phyloP scores from a whole-genome alignment of 1,140 invertebrate species.

The Pararge aegeria region DNA sequence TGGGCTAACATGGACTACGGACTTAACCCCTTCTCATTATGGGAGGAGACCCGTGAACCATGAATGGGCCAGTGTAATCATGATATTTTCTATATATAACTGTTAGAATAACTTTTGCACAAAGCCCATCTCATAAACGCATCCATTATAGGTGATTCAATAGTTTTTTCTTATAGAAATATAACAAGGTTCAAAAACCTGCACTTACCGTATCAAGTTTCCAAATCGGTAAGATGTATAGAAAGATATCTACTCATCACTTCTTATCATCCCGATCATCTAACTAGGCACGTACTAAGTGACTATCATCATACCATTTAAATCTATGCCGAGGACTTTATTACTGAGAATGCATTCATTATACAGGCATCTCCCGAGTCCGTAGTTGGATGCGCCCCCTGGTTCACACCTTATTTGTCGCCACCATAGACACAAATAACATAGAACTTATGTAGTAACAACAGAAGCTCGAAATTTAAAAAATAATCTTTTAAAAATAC shows the following conservation, averaged over 20 bases:
- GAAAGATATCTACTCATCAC: conserved; percentile 17
- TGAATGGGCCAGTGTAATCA: no score
- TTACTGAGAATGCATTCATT: conserved; percentile 39
- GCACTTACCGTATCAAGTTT: conserved; percentile 15
- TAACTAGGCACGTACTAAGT: conserved; percentile 22
- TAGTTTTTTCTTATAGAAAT: background rate
- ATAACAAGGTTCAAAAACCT: background rate
- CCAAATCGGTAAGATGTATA: conserved; percentile 18
- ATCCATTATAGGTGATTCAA: background rate
- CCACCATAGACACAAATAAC: conserved; percentile 12
- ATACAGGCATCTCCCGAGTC: conserved; percentile 37
- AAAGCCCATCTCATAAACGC: no score
- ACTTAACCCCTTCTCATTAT: no score
- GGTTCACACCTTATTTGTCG: conserved; percentile 40
- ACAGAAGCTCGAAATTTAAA: no score
- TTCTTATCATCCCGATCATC: conserved; percentile 19
- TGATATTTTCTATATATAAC: no score
- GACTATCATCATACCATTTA: conserved; percentile 35
- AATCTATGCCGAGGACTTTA: conserved; percentile 33
- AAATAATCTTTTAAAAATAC: no score
- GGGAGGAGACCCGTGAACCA: no score
- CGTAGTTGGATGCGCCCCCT: conserved; percentile 41
- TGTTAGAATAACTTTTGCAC: no score
- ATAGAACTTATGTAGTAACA: background rate
- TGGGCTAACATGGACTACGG: no score